Base-by-base conservation (phyloP, 2,797 vertebrate genomes). In the Mormyrus hasselquistii region DNA sequence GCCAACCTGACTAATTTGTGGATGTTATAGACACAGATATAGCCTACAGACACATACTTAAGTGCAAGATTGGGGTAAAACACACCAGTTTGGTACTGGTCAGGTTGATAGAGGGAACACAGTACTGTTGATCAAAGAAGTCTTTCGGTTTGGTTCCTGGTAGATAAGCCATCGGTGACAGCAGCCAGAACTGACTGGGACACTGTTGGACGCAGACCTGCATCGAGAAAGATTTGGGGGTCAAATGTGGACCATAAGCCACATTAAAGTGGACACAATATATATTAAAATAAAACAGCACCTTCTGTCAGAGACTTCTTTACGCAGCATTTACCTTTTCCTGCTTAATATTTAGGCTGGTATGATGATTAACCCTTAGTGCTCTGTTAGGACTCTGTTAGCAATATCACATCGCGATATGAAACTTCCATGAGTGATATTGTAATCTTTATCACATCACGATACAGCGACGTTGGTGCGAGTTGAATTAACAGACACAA, bases 171-270 rank as follows among this genome's bases (percentile, higher is more conserved):
- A 0, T 0, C 0, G 14, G 0, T 0, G 0, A 0, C 1, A 90
- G 12, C 9, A 91, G 90, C 6, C 91, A 89, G 93, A 95, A 97
- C 0, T 0, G 0, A 0, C 0, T 0, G 0, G 97, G 97, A 90
- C 97, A 98, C 12, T 90, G 65, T 0, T 94, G 88, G 41, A 98
- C 96, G 34, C 97, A 98, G 83, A 98, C 93, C 97, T 98, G 83
- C 0, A 87, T 25, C 10, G 8, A 12, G 59, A 59, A 38, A 55
- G 9, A 88, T 49, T 87, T 38, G 44, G 2, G 16, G 44, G 16
- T 47, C 0, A 38, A 29, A 41, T 6, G 9, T 50, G 4, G 53
- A 84, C 88, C 3, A 84, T 41, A 12, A 47, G 9, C 8, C 53
- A 53, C 6, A 19, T 22, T 22, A 89, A 53, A 84, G 44, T 47